Evolutionary conservation across 2,888 invertebrate species (phyloP), one percentile per base, ranked within the genome.

Genomic region (Synergus japonicus): DNA sequence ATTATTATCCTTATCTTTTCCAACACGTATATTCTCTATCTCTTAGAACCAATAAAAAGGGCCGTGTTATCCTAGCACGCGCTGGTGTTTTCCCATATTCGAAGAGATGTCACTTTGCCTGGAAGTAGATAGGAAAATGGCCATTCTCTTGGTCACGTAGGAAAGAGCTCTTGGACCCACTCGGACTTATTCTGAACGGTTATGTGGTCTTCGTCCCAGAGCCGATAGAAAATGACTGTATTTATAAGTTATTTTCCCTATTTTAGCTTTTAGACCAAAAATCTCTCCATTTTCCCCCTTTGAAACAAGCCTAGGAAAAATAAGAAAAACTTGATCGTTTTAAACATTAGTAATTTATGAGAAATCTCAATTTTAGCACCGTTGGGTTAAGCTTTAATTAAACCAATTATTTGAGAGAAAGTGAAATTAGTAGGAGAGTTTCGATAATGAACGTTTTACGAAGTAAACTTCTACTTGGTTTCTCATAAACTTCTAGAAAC

Each of bases 41-140:
- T 37, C 73, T 73, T 54, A 37, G 37, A 41, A 76, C 79, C 78
- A 82, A 82, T 82, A 78, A 78, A 84, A 85, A 82, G 81, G 81
- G 82, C 78, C 81, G 78, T 84, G 88, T 88, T 88, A 87, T 88
- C 87, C 81, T 80, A 83, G 83, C 77, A 77, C 77, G 73, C 78
- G 81, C 80, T 81, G 83, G 83, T 83, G 85, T 87, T 87, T 87
- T 85, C 83, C 84, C 84, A 84, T 85, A 85, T 87, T 85, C 84
- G 84, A 81, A 78, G 77, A 81, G 85, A 85, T 81, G 85, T 86
- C 85, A 83, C 81, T 84, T 81, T 82, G 13, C 82, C 81, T 83
- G 79, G 76, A 80, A 82, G 81, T 82, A 58, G 49, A 73, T 73
- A 73, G 49, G 73, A 73, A 73, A 54, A 73, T 73, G 73, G 49